These are phyloP conservation scores for Triops longicaudatus DNA, from an alignment of 1,140 invertebrate genomes.

Conservation along the genomic window DNA sequence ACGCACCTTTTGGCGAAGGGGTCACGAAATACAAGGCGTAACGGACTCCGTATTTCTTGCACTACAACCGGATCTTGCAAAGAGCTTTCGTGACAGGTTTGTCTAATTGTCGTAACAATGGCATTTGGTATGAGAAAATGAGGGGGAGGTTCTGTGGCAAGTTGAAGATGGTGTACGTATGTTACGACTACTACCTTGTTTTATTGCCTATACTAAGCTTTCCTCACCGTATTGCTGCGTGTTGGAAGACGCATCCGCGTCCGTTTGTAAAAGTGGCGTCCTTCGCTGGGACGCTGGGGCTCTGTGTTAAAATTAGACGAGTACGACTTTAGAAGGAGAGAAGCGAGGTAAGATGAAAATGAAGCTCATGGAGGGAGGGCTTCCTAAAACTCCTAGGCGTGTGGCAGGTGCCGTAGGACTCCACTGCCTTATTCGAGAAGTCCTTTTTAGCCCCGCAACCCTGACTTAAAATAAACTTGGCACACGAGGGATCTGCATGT, in stretches of 20 bases:
- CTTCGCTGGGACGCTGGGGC: slow-evolving; percentile 5
- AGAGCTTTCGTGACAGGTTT: neutral
- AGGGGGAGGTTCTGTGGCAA: neutral
- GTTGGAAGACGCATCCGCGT: neutral
- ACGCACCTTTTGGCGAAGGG: too few species aligned
- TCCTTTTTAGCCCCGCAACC: neutral
- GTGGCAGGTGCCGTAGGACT: slow-evolving; percentile 4
- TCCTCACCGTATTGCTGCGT: neutral
- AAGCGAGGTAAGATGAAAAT: slow-evolving; percentile 3
- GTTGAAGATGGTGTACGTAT: neutral
- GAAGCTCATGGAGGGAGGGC: slow-evolving; percentile 4
- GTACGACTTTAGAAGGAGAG: neutral
- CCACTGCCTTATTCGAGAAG: neutral
- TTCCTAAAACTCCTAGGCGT: neutral
- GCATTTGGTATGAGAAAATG: neutral
- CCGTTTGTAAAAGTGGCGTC: neutral
- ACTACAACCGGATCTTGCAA: neutral
- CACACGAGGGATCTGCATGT: slow-evolving; percentile 5
- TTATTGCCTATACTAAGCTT: neutral
- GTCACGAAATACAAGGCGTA: too few species aligned
- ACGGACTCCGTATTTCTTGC: neutral
- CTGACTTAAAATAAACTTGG: slow-evolving; percentile 12
- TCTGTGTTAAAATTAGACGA: slow-evolving; percentile 10
- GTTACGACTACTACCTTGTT: neutral
- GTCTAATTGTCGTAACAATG: neutral